A percentile compares a stretch with the other conserved stretches of the same genome.
These are phyloP conservation scores for Caenorhabditis auriculariae DNA, from an alignment of 2,888 invertebrate species.

Conservation along the genomic window DNA sequence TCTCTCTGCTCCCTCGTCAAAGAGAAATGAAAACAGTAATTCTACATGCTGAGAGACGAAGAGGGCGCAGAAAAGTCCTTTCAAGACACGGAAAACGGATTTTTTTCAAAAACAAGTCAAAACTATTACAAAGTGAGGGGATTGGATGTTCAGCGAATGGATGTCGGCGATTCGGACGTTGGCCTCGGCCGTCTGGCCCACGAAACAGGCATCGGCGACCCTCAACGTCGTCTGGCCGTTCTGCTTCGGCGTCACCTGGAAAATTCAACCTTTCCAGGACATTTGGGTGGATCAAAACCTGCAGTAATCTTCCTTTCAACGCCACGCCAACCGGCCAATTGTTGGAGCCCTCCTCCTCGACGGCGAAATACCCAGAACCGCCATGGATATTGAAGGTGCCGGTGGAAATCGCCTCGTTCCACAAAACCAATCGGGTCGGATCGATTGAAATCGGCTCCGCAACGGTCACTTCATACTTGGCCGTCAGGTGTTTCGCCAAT, in stretches of 20 bases:
- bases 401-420: constrained; percentile 45
- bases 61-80: too few relatives aligned
- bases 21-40: too few relatives aligned
- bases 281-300: not conserved
- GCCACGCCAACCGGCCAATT: constrained; percentile 8
- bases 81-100: not conserved
- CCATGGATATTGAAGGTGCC: constrained; percentile 38
- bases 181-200: constrained; percentile 31
- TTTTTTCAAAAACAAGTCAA: not conserved
- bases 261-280: not conserved
- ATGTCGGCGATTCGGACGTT: constrained; percentile 47
- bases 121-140: constrained; percentile 39
- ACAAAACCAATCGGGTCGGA: constrained; percentile 29
- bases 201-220: constrained; percentile 47
- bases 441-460: constrained; percentile 21
- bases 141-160: constrained; percentile 38
- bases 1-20: too few relatives aligned
- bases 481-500: constrained; percentile 5
- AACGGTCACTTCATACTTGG: constrained; percentile 28
- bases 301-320: constrained; percentile 5
- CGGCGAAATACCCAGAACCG: constrained; percentile 54
- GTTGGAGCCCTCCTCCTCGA: too few relatives aligned
- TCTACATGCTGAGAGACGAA: too few relatives aligned
- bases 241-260: constrained; percentile 33
- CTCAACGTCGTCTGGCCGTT: constrained; percentile 32